These are phyloP conservation scores for Orycteropus afer DNA, from an alignment of 2,113 vertebrate species.

Conservation along the genomic window DNA sequence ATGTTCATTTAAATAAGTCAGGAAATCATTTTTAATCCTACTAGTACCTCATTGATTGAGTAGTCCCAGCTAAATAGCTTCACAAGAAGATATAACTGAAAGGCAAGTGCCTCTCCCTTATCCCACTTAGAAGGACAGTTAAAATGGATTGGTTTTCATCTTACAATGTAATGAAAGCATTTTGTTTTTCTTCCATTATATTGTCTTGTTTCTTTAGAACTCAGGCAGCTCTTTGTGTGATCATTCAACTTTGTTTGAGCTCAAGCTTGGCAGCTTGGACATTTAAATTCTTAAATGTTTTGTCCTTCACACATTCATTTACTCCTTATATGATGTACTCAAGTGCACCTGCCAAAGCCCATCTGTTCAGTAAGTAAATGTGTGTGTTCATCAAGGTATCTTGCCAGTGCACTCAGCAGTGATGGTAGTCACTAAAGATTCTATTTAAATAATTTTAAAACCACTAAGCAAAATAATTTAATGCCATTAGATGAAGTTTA, in stretches of 20 bases:
- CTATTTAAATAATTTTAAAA: too few relatives aligned
- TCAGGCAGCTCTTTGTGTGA: too few relatives aligned
- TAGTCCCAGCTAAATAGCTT: neutral
- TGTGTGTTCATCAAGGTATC: rapidly evolving
- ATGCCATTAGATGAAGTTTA: too few relatives aligned
- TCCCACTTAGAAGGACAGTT: too few relatives aligned
- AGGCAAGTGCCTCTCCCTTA: neutral
- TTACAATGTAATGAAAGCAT: neutral
- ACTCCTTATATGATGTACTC: neutral
- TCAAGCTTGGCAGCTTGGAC: neutral
- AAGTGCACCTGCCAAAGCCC: neutral
- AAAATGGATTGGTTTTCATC: neutral
- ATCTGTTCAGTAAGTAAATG: neutral
- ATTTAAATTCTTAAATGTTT: neutral
- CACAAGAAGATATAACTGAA: neutral
- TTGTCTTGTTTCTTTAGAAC: neutral
- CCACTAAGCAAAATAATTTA: neutral
- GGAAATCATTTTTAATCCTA: neutral
- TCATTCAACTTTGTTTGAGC: neutral
- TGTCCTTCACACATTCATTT: neutral
- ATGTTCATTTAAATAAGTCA: neutral
- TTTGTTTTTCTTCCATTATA: neutral
- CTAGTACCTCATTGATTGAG: too few relatives aligned
- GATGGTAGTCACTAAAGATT: neutral
- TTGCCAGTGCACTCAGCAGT: neutral